phyloP scores from a whole-genome alignment of 2,888 invertebrate species.

The Eumacrocentrus americanus region DNA sequence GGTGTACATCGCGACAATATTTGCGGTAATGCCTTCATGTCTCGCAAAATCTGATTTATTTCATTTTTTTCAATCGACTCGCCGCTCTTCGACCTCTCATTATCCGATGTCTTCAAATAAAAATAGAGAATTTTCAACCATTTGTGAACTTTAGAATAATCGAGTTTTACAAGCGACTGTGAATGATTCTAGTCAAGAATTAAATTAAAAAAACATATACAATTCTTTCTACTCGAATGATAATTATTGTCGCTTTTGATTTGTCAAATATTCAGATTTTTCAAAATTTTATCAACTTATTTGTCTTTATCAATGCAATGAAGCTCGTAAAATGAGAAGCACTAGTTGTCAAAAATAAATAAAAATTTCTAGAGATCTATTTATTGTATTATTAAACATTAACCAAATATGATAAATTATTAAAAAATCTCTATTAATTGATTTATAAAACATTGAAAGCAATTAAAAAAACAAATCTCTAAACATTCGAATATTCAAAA shows the following conservation, averaged over 20 bases:
- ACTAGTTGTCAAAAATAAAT: background rate
- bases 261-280: background rate
- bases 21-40: constrained; percentile 32
- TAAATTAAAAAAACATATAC: too few species aligned
- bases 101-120: constrained; percentile 29
- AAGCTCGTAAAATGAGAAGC: background rate
- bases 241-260: background rate
- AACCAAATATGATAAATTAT: background rate
- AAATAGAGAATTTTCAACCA: background rate
- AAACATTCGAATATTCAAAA: too few species aligned
- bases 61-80: constrained; percentile 25
- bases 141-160: background rate
- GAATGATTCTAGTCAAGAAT: background rate
- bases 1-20: constrained; percentile 28
- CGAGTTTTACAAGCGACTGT: background rate
- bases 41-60: constrained; percentile 5
- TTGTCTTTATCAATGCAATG: background rate
- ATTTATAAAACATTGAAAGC: background rate
- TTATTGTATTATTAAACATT: background rate
- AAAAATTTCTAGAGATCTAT: background rate
- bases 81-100: constrained; percentile 31
- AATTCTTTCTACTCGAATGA: too few species aligned
- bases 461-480: background rate
- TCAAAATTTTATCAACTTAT: too few species aligned
- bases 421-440: background rate